Evolutionary conservation across 92 coral and sea anemone genomes (phyloP).

Genomic region (Actinernus sp.): DNA sequence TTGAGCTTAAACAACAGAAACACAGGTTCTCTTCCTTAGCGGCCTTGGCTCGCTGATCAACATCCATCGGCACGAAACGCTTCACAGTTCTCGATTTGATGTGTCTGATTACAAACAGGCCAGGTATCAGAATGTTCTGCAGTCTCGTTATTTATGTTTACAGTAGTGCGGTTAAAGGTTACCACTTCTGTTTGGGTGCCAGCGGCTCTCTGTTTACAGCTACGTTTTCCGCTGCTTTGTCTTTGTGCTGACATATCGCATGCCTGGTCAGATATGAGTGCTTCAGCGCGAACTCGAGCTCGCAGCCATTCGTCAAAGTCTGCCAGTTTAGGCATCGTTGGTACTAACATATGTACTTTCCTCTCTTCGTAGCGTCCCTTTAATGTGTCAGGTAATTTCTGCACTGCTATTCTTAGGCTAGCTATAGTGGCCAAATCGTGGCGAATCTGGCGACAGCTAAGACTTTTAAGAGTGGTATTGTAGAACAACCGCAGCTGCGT

Average conservation of each 20-base stretch:
- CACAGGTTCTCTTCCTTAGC: slow-evolving; percentile 41
- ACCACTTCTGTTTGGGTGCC: not conserved
- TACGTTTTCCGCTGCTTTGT: too few species aligned
- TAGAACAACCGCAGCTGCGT: slow-evolving; percentile 12
- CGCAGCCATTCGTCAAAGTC: slow-evolving; percentile 48
- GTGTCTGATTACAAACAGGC: slow-evolving; percentile 15
- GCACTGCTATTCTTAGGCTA: slow-evolving; percentile 39
- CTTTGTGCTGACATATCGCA: slow-evolving; percentile 8
- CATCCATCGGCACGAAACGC: slow-evolving; percentile 15
- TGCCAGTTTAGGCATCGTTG: slow-evolving; percentile 7
- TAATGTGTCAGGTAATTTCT: slow-evolving; percentile 34
- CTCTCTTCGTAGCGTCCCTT: slow-evolving; percentile 47
- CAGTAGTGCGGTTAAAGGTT: not conserved
- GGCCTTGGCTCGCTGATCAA: slow-evolving; percentile 26
- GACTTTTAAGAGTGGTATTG: slow-evolving; percentile 37
- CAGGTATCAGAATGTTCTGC: not conserved
- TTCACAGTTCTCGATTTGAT: slow-evolving; percentile 14
- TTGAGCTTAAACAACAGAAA: slow-evolving; percentile 33
- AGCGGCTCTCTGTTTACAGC: slow-evolving; percentile 8
- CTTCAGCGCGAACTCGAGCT: slow-evolving; percentile 40
- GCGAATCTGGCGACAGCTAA: slow-evolving; percentile 10
- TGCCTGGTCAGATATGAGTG: slow-evolving; percentile 31
- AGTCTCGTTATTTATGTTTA: not conserved
- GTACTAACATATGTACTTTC: slow-evolving; percentile 12
- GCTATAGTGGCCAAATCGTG: slow-evolving; percentile 52